Percentiles rank a stretch among this genome's conserved stretches.
Evolutionary conservation across 2,888 invertebrate genomes (phyloP).

Genomic region (Andrena bicolor): DNA sequence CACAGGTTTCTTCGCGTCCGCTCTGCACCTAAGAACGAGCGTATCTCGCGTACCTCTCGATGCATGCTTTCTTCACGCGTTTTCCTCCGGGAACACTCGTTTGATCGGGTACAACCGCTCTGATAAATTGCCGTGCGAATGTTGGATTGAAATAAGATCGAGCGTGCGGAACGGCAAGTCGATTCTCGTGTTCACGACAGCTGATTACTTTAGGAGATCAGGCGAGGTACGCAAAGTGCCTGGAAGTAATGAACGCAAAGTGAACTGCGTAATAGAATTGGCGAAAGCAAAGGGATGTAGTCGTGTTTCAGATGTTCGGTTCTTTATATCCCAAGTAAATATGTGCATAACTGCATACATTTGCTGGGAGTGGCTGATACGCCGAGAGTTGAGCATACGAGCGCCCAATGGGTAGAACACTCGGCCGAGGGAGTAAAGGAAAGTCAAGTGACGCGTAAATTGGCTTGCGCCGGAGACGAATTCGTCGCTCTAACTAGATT

Average conservation of each 20-base stretch:
- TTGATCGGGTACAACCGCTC: neutral
- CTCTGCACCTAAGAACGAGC: neutral
- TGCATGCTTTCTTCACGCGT: neutral
- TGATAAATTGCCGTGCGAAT: constrained; percentile 10
- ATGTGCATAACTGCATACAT: no score
- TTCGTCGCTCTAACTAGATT: neutral
- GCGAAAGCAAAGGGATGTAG: no score
- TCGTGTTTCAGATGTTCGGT: no score
- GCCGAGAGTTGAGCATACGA: no score
- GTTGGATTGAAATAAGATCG: constrained; percentile 17
- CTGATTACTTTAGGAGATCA: neutral
- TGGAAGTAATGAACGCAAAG: neutral
- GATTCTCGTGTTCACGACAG: neutral
- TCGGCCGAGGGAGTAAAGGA: neutral
- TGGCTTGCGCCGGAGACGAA: neutral
- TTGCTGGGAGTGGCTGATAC: no score
- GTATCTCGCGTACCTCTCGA: neutral
- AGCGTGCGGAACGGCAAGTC: neutral
- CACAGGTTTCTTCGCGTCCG: constrained; percentile 13
- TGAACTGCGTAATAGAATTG: no score
- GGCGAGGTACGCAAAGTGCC: neutral
- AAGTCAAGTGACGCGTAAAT: constrained; percentile 3
- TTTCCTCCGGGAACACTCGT: neutral
- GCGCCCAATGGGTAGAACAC: no score
- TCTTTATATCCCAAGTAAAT: no score